These are phyloP conservation scores for Cuculus canorus DNA, from an alignment of 2,797 vertebrate genomes.

Conservation along the genomic window DNA sequence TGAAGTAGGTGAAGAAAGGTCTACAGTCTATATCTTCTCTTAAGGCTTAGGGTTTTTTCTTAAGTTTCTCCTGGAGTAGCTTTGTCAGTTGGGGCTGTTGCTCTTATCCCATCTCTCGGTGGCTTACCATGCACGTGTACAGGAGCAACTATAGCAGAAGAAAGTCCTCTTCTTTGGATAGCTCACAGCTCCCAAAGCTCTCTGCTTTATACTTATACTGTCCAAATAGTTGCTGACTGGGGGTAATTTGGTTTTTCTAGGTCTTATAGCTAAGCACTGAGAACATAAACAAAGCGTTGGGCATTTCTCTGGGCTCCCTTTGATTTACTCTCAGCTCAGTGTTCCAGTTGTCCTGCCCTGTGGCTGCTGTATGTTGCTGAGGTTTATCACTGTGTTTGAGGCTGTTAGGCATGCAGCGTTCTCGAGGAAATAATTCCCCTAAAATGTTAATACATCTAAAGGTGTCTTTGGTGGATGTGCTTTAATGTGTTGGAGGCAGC, in stretches of 20 bases:
- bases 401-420: rapidly evolving
- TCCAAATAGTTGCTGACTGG: background rate
- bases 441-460: too few relatives aligned
- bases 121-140: background rate
- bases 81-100: background rate
- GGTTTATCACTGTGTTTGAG: background rate
- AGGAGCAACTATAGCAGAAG: background rate
- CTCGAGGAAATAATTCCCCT: background rate
- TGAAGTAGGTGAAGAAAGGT: background rate
- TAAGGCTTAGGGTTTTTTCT: background rate
- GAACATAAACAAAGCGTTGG: background rate
- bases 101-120: background rate
- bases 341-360: background rate
- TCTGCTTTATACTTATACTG: background rate
- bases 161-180: background rate
- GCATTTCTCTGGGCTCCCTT: background rate
- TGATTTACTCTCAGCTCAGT: background rate
- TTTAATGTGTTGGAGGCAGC: background rate
- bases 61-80: background rate
- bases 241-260: background rate
- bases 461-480: background rate
- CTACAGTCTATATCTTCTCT: background rate
- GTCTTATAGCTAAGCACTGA: background rate
- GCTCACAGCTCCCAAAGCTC: background rate
- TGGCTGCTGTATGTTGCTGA: background rate